Conservation (phyloP, 2,113 vertebrate genomes). For the Oncorhynchus mykiss region DNA sequence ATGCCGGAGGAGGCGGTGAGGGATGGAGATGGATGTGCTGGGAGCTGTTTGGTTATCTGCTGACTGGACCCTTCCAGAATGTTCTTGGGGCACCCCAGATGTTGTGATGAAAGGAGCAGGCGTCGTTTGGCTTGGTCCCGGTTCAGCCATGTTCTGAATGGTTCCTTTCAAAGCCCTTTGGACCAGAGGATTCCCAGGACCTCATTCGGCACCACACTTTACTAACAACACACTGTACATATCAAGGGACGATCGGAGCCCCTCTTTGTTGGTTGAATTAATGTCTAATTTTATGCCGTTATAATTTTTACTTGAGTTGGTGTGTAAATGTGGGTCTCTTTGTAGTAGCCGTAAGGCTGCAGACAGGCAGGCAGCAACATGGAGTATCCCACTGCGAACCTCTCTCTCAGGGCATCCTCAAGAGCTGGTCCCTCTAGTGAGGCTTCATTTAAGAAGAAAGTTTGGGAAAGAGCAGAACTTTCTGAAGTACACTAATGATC, state of each 20-base stretch:
- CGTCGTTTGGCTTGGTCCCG: conserved; percentile 24
- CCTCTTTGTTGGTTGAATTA: not conserved
- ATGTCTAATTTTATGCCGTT: not conserved
- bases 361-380: not conserved
- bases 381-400: conserved; percentile 6
- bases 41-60: conserved; percentile 43
- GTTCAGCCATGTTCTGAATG: conserved; percentile 40
- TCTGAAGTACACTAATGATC: conserved; percentile 14
- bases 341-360: not conserved
- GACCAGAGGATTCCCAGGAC: conserved; percentile 45
- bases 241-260: not conserved
- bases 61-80: conserved; percentile 52
- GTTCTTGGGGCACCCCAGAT: conserved; percentile 57
- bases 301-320: not conserved
- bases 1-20: conserved; percentile 25
- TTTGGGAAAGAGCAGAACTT: conserved; percentile 27
- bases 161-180: conserved; percentile 43
- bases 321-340: not conserved
- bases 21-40: conserved; percentile 25
- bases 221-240: not conserved
- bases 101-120: conserved; percentile 52
- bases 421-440: not conserved
- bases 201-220: conserved; percentile 3
- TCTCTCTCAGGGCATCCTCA: conserved; percentile 18
- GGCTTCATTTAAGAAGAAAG: conserved; percentile 5